Base-by-base conservation (phyloP, 2,113 vertebrate species). In the Uropsilus gracilis region DNA sequence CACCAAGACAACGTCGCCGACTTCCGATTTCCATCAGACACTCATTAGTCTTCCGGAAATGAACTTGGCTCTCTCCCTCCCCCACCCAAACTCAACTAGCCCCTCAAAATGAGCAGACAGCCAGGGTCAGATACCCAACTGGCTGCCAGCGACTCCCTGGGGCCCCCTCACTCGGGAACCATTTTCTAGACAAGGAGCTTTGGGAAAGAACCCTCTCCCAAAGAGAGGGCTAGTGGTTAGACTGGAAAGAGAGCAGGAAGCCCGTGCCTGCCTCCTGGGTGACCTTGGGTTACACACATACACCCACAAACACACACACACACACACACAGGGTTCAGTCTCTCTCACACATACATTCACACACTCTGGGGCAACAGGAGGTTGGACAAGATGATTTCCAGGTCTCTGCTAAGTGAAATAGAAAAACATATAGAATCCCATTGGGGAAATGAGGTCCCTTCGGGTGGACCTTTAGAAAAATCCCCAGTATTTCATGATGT, bases 211-310 rank as follows among this genome's bases (percentile, higher is more conserved):
- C 57, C 50, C 69, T 84, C 78, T 94, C 86, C 77, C 77, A 90
- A 80, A 90, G 61, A 57, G 32, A 90, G 63, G 73, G 77, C 63
- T 73, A 89, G 64, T 61, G 64, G 32, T 87, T 89, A n/a, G 96
- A 72, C 86, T 89, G 82, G 55, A 91, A 95, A 95, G 83, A 80
- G 63, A 89, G 89, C 44, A 0, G 4, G 86, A 92, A 86, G 57
- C 75, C 64, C 82, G 57, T 87, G 75, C 28, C 85, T 53, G 53
- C 30, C 83, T 92, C 71, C 55, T 71, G 72, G 71, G 68, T 97
- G 87, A 96, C 96, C 96, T 97, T 97, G 96, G 90, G 69, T 92
- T 76, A 88, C 8, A 77, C 39, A 86, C 2, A 81, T 4, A 69
- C 44, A 88, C 8, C 72, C 39, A 86, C 2, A 81, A 4, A 69